Evolutionary conservation across 2,113 vertebrate species (phyloP).

Genomic region (Semnopithecus entellus): DNA sequence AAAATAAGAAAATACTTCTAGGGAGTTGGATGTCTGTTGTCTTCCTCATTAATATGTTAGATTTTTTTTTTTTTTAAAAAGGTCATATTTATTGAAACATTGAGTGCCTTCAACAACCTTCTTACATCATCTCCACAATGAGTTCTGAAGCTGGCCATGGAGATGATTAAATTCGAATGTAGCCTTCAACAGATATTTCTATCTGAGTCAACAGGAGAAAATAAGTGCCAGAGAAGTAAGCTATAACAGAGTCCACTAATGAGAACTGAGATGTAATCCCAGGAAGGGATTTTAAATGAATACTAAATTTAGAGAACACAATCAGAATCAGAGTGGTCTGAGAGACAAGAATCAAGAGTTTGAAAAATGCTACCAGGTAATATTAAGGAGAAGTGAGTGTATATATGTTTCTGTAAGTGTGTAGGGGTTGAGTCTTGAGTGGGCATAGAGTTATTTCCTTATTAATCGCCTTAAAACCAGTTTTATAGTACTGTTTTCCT

Average conservation of each 20-base stretch:
- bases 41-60: background rate
- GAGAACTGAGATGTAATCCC: background rate
- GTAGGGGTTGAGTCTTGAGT: background rate
- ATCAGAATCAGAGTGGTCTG: background rate
- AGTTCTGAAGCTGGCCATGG: background rate
- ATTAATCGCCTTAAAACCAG: background rate
- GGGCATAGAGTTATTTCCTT: background rate
- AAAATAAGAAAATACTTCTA: constrained; percentile 28
- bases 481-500: background rate
- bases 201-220: background rate
- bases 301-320: background rate
- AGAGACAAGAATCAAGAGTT: background rate
- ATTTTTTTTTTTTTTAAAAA: background rate
- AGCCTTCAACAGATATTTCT: background rate
- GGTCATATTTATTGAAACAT: background rate
- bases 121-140: background rate
- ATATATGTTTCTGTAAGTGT: background rate
- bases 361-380: background rate
- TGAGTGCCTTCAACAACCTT: background rate
- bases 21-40: background rate
- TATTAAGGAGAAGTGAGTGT: background rate
- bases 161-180: background rate
- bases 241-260: background rate
- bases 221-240: background rate
- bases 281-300: background rate